Conservation (phyloP, 2,113 vertebrate species). For the Capreolus pygargus region DNA sequence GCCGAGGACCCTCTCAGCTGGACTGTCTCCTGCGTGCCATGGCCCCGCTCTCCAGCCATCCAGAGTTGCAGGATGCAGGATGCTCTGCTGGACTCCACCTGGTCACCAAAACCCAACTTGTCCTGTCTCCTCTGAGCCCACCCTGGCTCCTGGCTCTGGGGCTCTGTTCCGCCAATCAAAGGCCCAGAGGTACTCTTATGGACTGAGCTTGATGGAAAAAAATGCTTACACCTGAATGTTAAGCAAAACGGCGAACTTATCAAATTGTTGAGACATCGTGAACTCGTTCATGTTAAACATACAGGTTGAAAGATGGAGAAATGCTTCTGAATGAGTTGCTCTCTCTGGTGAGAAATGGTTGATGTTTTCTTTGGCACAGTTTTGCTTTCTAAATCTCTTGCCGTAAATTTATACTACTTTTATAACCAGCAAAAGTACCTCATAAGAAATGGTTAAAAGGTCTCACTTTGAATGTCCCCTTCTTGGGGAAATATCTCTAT, state of each 20-base stretch:
- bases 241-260: background rate
- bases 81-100: background rate
- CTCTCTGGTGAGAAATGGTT: background rate
- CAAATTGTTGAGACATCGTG: background rate
- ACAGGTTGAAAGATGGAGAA: background rate
- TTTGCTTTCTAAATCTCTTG: background rate
- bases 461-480: background rate
- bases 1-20: conserved; percentile 52
- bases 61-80: background rate
- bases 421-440: conserved; percentile 32
- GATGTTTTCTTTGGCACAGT: background rate
- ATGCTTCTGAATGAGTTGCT: background rate
- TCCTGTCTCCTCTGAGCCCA: background rate
- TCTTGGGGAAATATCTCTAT: background rate
- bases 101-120: background rate
- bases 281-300: background rate
- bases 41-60: background rate
- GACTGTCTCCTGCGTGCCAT: conserved; percentile 1
- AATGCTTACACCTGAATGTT: background rate
- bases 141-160: background rate
- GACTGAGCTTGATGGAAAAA: background rate
- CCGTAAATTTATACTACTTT: background rate
- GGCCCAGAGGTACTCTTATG: background rate
- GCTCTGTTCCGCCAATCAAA: background rate
- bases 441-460: background rate